phyloP scores from a whole-genome alignment of 2,888 invertebrate species.

The Sicus ferrugineus region DNA sequence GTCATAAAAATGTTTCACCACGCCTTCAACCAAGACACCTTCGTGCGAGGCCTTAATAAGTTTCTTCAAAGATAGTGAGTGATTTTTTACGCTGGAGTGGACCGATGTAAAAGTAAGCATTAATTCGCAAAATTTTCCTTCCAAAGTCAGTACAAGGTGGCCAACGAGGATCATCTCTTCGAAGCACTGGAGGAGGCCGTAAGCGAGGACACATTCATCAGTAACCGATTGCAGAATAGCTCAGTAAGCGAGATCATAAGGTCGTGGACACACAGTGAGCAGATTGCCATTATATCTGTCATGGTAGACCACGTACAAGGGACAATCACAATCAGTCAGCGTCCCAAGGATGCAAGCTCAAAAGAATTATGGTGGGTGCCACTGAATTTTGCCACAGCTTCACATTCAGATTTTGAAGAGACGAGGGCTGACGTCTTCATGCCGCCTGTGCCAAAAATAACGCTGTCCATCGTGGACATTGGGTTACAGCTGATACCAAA shows the following conservation, averaged over 20 bases:
- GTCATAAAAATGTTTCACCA: slow-evolving; percentile 62
- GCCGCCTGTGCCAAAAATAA: slow-evolving; percentile 52
- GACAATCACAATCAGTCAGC: slow-evolving; percentile 68
- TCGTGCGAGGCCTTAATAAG: slow-evolving; percentile 51
- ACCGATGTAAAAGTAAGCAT: slow-evolving; percentile 53
- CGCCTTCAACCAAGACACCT: slow-evolving; percentile 56
- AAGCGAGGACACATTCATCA: slow-evolving; percentile 43
- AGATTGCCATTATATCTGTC: slow-evolving; percentile 69
- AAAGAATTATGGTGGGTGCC: slow-evolving; percentile 60
- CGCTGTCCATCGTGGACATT: slow-evolving; percentile 49
- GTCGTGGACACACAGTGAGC: slow-evolving; percentile 71
- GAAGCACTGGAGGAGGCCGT: slow-evolving; percentile 52
- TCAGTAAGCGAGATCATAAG: slow-evolving; percentile 67
- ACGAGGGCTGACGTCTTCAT: slow-evolving; percentile 57
- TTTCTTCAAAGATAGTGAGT: slow-evolving; percentile 61
- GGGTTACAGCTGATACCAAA: slow-evolving; percentile 47
- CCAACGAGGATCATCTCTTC: slow-evolving; percentile 57
- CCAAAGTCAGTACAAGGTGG: slow-evolving; percentile 58
- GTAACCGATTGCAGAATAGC: slow-evolving; percentile 43
- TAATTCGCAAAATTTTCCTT: slow-evolving; percentile 54
- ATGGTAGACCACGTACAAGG: slow-evolving; percentile 65
- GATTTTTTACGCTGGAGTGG: slow-evolving; percentile 8
- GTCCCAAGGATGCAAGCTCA: slow-evolving; percentile 46
- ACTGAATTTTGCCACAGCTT: slow-evolving; percentile 56
- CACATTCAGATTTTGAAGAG: slow-evolving; percentile 48